Evolutionary conservation across 53 echinoderm and acorn worm genomes (phyloP).

Genomic region (Hippasteria phrygiana): DNA sequence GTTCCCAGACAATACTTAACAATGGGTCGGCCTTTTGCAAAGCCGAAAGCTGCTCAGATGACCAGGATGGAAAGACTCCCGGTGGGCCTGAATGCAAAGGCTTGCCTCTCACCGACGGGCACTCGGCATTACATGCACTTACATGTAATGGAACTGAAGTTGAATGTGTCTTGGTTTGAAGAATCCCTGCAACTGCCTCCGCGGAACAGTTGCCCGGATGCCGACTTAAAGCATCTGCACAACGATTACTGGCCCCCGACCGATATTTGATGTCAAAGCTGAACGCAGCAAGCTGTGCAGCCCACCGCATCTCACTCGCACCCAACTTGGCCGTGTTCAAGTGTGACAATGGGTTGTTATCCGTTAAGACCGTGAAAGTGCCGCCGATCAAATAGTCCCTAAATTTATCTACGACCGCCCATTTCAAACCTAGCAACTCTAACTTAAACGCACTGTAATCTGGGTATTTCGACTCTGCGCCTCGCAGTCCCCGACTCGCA

Average conservation of each 20-base stretch:
- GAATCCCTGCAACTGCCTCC: background rate
- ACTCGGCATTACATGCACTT: slow-evolving; percentile 11
- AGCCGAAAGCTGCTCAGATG: slow-evolving; percentile 14
- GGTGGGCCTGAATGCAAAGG: background rate
- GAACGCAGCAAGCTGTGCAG: background rate
- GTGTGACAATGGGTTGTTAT: too few species aligned
- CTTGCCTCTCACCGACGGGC: background rate
- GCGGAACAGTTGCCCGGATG: background rate
- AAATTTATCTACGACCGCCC: too few species aligned
- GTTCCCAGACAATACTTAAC: slow-evolving; percentile 16
- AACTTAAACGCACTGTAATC: too few species aligned
- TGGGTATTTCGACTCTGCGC: background rate
- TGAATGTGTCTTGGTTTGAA: background rate
- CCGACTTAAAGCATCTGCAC: slow-evolving; percentile 22
- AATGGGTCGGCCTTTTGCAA: background rate
- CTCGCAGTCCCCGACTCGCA: background rate
- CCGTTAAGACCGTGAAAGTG: too few species aligned
- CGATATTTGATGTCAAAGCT: slow-evolving; percentile 7
- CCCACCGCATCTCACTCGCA: slow-evolving; percentile 12
- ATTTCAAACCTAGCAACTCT: too few species aligned
- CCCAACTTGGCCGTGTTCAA: slow-evolving; percentile 17
- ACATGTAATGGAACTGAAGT: background rate
- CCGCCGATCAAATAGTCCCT: too few species aligned
- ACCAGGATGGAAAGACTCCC: slow-evolving; percentile 21
- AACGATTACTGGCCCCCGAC: background rate